Evolutionary conservation across 2,797 vertebrate species (phyloP).

Genomic region (Spheniscus humboldti): DNA sequence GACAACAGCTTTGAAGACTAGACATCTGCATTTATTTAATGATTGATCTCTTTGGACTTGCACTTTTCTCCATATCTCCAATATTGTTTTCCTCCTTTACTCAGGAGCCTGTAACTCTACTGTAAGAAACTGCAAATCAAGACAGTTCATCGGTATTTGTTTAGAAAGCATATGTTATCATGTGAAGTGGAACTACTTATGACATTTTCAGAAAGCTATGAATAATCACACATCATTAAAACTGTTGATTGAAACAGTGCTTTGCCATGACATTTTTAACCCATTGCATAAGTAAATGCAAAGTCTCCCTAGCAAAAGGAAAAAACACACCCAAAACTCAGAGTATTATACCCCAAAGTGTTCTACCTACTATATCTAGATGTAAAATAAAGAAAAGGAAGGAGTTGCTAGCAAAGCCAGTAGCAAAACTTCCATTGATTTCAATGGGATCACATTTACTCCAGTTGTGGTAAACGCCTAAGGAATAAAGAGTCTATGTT

Average conservation of each 20-base stretch:
- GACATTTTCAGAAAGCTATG: constrained; percentile 80
- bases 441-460: background rate
- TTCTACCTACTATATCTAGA: background rate
- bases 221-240: constrained; percentile 63
- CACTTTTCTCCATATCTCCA: background rate
- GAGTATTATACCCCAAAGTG: background rate
- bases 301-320: background rate
- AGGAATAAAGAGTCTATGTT: background rate
- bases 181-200: constrained; percentile 73
- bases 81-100: background rate
- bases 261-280: constrained; percentile 57
- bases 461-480: background rate
- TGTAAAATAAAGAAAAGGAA: background rate
- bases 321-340: background rate
- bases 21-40: background rate
- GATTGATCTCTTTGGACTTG: background rate
- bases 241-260: constrained; percentile 49
- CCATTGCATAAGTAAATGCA: background rate
- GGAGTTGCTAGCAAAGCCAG: background rate
- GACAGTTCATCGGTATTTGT: constrained; percentile 59
- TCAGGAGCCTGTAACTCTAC: background rate
- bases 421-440: background rate
- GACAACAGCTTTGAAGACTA: background rate
- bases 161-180: constrained; percentile 72
- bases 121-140: background rate